phyloP scores from a whole-genome alignment of 2,888 invertebrate genomes.

The Patella pellucida region DNA sequence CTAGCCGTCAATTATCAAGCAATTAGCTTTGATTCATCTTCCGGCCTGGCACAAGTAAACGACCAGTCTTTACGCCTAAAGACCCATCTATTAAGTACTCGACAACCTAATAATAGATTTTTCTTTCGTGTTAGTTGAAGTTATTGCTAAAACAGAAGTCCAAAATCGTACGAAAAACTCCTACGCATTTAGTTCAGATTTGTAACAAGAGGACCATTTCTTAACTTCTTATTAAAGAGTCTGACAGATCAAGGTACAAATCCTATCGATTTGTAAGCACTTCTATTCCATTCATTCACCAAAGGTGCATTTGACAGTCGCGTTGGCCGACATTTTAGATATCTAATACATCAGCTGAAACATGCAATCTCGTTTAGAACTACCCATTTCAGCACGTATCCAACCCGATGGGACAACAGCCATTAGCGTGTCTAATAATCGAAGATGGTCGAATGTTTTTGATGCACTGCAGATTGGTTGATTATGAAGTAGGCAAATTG shows the following conservation, averaged over 20 bases:
- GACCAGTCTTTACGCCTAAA: too few relatives aligned
- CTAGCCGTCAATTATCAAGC: neutral
- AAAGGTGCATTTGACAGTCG: slow-evolving; percentile 1
- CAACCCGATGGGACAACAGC: too few relatives aligned
- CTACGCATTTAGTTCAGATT: neutral
- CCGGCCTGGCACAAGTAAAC: neutral
- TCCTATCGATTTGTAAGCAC: neutral
- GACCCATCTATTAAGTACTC: neutral
- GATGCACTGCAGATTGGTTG: too few relatives aligned
- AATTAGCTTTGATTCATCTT: slow-evolving; percentile 2
- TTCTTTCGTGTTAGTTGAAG: neutral
- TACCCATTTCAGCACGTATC: too few relatives aligned
- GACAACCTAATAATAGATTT: neutral
- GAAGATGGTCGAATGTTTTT: too few relatives aligned
- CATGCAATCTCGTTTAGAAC: too few relatives aligned
- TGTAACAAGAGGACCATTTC: neutral
- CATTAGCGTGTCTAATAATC: too few relatives aligned
- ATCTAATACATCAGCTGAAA: neutral
- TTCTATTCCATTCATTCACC: neutral
- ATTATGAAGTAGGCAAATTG: too few relatives aligned
- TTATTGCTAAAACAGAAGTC: neutral
- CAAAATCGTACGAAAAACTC: slow-evolving; percentile 5
- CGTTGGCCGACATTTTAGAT: neutral
- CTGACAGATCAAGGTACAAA: neutral
- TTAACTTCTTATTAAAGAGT: neutral